phyloP scores from a whole-genome alignment of 2,113 vertebrate genomes.

The Neodontobutis hainanensis region DNA sequence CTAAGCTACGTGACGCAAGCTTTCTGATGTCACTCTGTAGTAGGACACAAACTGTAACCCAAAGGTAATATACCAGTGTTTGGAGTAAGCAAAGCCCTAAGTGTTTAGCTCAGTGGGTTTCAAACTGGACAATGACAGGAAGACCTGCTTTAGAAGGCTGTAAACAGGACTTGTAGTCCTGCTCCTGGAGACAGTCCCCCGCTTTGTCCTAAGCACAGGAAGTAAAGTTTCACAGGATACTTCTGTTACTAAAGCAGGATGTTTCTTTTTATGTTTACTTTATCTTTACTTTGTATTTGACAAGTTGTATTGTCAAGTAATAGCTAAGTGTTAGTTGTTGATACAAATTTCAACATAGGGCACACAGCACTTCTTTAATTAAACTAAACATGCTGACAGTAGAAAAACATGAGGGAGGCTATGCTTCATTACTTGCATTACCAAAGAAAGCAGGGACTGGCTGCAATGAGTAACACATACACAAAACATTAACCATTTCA shows the following conservation, averaged over 20 bases:
- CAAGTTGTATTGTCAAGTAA: background rate
- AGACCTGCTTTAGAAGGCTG: conserved; percentile 42
- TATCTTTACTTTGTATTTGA: background rate
- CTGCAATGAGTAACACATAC: conserved; percentile 7
- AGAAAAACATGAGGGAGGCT: conserved; percentile 26
- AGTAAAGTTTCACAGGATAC: conserved; percentile 53
- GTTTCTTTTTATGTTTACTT: conserved; percentile 28
- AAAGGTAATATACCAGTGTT: conserved; percentile 24
- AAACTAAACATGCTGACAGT: conserved; percentile 60
- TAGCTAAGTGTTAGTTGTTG: conserved; percentile 61
- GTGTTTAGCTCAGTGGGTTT: conserved; percentile 30
- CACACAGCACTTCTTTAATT: conserved; percentile 64
- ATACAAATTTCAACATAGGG: conserved; percentile 49
- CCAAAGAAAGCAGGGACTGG: conserved; percentile 14
- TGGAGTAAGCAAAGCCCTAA: conserved; percentile 6
- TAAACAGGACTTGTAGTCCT: conserved; percentile 58
- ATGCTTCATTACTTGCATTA: conserved; percentile 8
- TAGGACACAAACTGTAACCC: conserved; percentile 4
- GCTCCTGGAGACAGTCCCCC: conserved; percentile 44
- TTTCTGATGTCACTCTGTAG: conserved; percentile 10
- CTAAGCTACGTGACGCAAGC: conserved; percentile 43
- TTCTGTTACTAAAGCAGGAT: conserved; percentile 49
- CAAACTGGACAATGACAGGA: conserved; percentile 75
- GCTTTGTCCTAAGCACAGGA: conserved; percentile 73
- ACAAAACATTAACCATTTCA: conserved; percentile 3